Evolutionary conservation across 2,113 vertebrate species (phyloP), one percentile per base, ranked within the genome.

Genomic region (Cynoglossus semilaevis): DNA sequence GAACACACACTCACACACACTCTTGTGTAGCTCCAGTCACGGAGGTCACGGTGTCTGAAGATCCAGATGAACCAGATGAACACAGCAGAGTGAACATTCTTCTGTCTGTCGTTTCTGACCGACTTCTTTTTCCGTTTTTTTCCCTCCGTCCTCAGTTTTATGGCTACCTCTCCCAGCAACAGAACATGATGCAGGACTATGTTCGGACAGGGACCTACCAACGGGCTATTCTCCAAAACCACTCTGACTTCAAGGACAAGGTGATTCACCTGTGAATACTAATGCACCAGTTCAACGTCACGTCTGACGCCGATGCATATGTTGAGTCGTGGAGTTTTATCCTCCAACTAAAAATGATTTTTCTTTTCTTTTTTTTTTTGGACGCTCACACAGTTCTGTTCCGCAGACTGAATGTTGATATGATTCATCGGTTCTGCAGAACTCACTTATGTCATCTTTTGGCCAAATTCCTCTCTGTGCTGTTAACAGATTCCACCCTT

Each of bases 171-270:
- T 98, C 96, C 7, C 96, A 98, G 92, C 96, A 98, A 86, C 96
- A 98, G 91, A 98, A 98, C 87, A 98, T 98, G 96, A 98, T 98
- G 96, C 96, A 98, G 88, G 96, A 98, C 75, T 98, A 98, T 0
- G 95, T 98, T 55, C 91, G 96, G 69, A 98, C 96, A 13, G 96
- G 96, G 68, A 98, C 96, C 12, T 98, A 98, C 85, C 96, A 98
- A 64, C 90, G 96, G 0, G 96, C 96, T 0, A 98, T 98, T 77
- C 91, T 98, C 38, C 96, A 98, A 86, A 98, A 98, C 86, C 96
- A 98, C 86, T 91, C 86, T 0, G 96, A 98, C 89, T 98, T 98
- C 83, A 98, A 98, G 71, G 96, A 98, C 81, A 98, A 98, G 92
- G 96, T 96, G 77, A 16, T 40, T 11, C 16, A 9, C 10, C 29